A percentile compares a stretch with the other conserved stretches of the same genome.
These are phyloP conservation scores for Neotoxoptera formosana DNA, from an alignment of 1,140 invertebrate genomes.

Conservation along the genomic window DNA sequence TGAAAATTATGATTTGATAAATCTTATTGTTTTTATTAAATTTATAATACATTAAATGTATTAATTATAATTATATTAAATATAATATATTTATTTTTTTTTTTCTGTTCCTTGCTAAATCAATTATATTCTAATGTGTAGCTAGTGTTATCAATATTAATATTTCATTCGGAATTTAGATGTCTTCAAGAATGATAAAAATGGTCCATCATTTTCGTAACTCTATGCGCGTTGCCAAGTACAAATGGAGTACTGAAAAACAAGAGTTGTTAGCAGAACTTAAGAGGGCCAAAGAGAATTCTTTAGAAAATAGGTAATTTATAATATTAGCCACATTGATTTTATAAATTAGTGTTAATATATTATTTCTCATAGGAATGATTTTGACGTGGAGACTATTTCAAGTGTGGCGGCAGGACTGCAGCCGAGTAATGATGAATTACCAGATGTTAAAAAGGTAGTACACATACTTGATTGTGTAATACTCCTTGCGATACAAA, in stretches of 20 bases:
- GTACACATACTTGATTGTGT: not conserved
- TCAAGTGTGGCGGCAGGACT: constrained; percentile 37
- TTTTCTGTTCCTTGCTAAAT: not conserved
- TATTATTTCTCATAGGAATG: constrained; percentile 31
- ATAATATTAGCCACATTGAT: not conserved
- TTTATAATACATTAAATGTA: not conserved
- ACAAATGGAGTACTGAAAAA: constrained; percentile 55
- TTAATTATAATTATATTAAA: no score
- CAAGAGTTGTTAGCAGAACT: constrained; percentile 46
- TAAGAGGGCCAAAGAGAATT: constrained; percentile 47
- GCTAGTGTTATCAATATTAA: not conserved
- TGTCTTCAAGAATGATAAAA: constrained; percentile 54
- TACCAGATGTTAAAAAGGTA: constrained; percentile 55
- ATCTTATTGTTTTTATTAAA: not conserved
- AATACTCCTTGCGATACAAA: not conserved
- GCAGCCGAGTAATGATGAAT: constrained; percentile 20
- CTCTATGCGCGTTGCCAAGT: constrained; percentile 49
- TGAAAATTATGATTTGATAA: not conserved
- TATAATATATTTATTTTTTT: no score
- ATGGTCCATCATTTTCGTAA: constrained; percentile 51
- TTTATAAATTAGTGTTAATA: not conserved
- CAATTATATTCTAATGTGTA: not conserved
- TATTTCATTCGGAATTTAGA: not conserved
- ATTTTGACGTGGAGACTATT: constrained; percentile 55
- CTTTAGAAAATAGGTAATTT: constrained; percentile 43